Base-by-base conservation (phyloP, 1,140 invertebrate species). In the Callitettix versicolor region DNA sequence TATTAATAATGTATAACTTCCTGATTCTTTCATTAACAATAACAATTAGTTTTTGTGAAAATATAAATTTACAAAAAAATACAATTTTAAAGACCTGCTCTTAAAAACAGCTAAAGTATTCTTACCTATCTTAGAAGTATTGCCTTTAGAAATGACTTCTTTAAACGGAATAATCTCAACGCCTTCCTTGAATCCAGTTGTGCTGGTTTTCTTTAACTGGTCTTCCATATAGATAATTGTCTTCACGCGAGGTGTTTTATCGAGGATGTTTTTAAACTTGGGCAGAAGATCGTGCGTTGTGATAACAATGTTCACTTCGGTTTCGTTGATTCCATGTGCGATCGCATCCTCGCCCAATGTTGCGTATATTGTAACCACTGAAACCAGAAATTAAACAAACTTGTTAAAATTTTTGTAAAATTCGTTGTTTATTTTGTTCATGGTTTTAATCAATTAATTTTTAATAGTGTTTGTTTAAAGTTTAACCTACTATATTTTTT, bases 301-400 rank as follows among this genome's bases (percentile, higher is more conserved):
- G 60, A 96, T 90, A 12, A 95, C 84, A 12, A 87, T 83, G 42
- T 80, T 84, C 0, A 92, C 93, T 73, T 97, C 91, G 1, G 95
- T 97, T 76, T 98, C 93, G 68, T 95, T 96, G 59, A 99, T 86
- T 34, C 88, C 94, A 69, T 97, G 94, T 1, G 89, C 81, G 42
- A 99, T 86, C 3, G 93, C 95, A 6, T 98, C 95, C 62, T 97
- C 91, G 3, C 95, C 95, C 0, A 98, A 76, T 0, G 95, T 99
- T 1, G 95, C 89, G 69, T 98, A 99, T 55, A 99, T 84, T 0
- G 95, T 99, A 0, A 96, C 92, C 59, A 98, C 86, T 77, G 74
- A 67, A 69, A 80, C 61, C 60, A 58, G 40, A 55, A 53, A 43
- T 21, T 18, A 52, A 20, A 5, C 4, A 50, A 20, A 4, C 6